Conservation (phyloP, 2,113 vertebrate species). For the Dicerorhinus sumatrensis region DNA sequence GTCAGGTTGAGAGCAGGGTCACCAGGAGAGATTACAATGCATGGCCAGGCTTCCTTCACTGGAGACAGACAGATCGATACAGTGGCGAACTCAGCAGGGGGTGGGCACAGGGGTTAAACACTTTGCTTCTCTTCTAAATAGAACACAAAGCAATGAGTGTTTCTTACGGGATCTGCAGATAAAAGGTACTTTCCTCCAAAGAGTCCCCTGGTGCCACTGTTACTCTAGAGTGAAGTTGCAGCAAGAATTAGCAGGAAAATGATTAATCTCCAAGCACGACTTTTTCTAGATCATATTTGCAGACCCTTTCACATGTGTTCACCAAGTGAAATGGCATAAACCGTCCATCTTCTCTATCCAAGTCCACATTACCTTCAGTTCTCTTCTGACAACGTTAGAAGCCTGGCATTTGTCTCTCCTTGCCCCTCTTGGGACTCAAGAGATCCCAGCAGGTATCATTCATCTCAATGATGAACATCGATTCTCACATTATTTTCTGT, state of each 20-base stretch:
- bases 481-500: not conserved
- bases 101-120: not conserved
- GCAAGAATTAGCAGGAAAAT: conserved; percentile 59
- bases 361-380: not conserved
- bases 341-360: conserved; percentile 45
- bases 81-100: rapidly evolving
- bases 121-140: conserved; percentile 48
- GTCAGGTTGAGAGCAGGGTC: not conserved
- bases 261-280: conserved; percentile 29
- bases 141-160: conserved; percentile 50
- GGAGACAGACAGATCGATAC: not conserved
- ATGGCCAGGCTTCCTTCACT: not conserved
- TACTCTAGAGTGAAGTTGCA: conserved; percentile 39
- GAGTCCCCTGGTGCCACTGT: not conserved
- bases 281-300: conserved; percentile 64
- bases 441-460: too few relatives aligned
- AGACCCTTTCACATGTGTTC: not conserved
- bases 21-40: not conserved
- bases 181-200: not conserved
- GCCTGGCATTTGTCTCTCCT: not conserved
- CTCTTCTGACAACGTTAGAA: not conserved
- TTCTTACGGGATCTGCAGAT: not conserved
- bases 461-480: too few relatives aligned
- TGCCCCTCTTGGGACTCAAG: not conserved
- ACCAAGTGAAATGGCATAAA: conserved; percentile 68